Evolutionary conservation across 2,888 invertebrate genomes (phyloP).

Genomic region (Alviniconcha strummeri): DNA sequence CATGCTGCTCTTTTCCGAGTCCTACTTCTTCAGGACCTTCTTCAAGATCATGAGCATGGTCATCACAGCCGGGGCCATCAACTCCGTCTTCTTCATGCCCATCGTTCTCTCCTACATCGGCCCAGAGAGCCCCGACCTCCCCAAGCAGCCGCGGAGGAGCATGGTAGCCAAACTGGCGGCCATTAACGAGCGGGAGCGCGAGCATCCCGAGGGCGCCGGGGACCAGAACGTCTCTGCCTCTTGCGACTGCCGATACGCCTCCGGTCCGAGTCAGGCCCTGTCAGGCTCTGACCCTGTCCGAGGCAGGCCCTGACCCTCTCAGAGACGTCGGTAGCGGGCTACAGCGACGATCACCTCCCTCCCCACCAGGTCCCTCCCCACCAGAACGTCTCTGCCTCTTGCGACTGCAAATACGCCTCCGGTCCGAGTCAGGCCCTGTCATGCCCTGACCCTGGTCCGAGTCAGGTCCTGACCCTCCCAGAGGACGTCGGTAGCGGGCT

Average conservation of each 20-base stretch:
- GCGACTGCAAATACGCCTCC: too few relatives aligned
- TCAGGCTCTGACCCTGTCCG: too few relatives aligned
- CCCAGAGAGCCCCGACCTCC: constrained; percentile 4
- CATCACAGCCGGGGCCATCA: constrained; percentile 47
- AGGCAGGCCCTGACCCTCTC: too few relatives aligned
- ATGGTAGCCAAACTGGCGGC: background rate
- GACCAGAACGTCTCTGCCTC: background rate
- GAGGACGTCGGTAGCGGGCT: too few relatives aligned
- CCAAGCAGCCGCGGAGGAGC: background rate
- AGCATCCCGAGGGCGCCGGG: background rate
- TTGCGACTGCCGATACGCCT: too few relatives aligned
- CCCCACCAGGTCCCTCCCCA: too few relatives aligned
- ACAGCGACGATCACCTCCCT: too few relatives aligned
- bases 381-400: background rate
- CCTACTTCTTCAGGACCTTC: constrained; percentile 54
- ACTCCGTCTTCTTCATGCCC: constrained; percentile 52
- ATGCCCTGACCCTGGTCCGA: too few relatives aligned
- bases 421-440: too few relatives aligned
- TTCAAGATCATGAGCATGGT: constrained; percentile 55
- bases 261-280: too few relatives aligned
- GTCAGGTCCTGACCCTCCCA: too few relatives aligned
- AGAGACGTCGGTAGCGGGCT: too few relatives aligned
- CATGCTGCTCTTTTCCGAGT: constrained; percentile 46
- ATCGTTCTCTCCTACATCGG: constrained; percentile 46
- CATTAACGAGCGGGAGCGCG: background rate